These are phyloP conservation scores for Orchestes rusci DNA, from an alignment of 2,888 invertebrate genomes.

Conservation along the genomic window DNA sequence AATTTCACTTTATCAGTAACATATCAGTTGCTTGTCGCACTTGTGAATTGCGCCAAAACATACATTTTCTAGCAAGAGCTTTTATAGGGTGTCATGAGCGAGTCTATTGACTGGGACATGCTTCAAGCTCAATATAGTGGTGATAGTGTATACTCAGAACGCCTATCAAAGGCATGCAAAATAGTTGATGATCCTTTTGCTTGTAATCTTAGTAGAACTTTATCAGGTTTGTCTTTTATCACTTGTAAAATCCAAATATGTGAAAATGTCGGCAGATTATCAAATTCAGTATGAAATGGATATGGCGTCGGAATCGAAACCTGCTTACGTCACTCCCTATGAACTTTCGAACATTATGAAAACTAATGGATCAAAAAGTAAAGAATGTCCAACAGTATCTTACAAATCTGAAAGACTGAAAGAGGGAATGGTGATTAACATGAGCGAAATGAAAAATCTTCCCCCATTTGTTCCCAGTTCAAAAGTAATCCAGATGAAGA, in stretches of 20 bases:
- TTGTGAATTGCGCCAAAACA: background rate
- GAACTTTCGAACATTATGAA: slow-evolving; percentile 35
- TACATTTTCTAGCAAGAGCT: background rate
- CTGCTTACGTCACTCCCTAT: slow-evolving; percentile 36
- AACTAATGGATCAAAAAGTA: slow-evolving; percentile 25
- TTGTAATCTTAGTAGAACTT: slow-evolving; percentile 33
- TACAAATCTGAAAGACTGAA: slow-evolving; percentile 27
- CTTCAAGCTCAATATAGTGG: slow-evolving; percentile 81
- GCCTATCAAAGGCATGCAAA: slow-evolving; percentile 80
- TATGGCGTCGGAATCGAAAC: slow-evolving; percentile 23
- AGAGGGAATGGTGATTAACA: slow-evolving; percentile 21
- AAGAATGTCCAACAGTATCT: slow-evolving; percentile 28
- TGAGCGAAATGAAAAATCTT: slow-evolving; percentile 26
- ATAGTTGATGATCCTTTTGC: slow-evolving; percentile 58
- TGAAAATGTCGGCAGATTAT: slow-evolving; percentile 14
- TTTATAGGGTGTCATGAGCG: slow-evolving; percentile 84
- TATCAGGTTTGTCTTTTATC: slow-evolving; percentile 31
- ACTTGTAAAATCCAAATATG: background rate
- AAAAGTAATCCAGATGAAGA: slow-evolving; percentile 49
- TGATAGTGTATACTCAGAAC: slow-evolving; percentile 71
- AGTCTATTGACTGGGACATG: slow-evolving; percentile 89
- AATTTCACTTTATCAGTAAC: background rate
- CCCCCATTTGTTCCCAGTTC: slow-evolving; percentile 25
- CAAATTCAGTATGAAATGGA: slow-evolving; percentile 20
- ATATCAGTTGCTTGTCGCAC: background rate